A percentile compares a stretch with the other conserved stretches of the same genome.
Conservation (phyloP, 1,140 invertebrate genomes). For the Phortica variegata region DNA sequence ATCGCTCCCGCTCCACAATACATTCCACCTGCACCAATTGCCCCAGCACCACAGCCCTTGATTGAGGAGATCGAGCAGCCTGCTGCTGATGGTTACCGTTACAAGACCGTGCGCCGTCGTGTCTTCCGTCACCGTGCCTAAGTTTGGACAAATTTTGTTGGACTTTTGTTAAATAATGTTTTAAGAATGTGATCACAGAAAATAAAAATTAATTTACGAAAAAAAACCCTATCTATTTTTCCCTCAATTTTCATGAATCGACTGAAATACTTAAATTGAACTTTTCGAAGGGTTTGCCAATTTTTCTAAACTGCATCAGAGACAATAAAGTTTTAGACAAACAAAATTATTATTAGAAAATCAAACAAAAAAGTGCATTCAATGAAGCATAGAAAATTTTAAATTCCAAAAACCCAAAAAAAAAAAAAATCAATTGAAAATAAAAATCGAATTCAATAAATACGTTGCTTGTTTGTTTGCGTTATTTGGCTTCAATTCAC, state of each 20-base stretch:
- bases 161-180: conserved; percentile 36
- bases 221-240: background rate
- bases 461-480: conserved; percentile 14
- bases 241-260: conserved; percentile 13
- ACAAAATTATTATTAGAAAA: conserved; percentile 52
- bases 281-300: conserved; percentile 28
- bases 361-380: conserved; percentile 26
- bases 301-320: conserved; percentile 20
- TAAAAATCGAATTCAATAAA: conserved; percentile 54
- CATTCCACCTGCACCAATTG: background rate
- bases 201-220: background rate
- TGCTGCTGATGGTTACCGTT: conserved; percentile 48
- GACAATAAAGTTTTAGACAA: conserved; percentile 29
- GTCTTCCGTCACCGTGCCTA: conserved; percentile 49
- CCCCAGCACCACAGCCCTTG: conserved; percentile 21
- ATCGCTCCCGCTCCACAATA: background rate
- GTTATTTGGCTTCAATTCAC: background rate
- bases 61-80: conserved; percentile 41
- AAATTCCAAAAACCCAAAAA: conserved; percentile 20
- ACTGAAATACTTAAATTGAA: conserved; percentile 45
- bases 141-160: background rate
- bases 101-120: conserved; percentile 48
- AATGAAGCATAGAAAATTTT: conserved; percentile 11
- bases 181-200: conserved; percentile 11
- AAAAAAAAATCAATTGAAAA: conserved; percentile 38